Percentiles rank a stretch among this genome's conserved stretches.
Conservation (phyloP, 2,113 vertebrate species). For the Brienomyrus longianalis region DNA sequence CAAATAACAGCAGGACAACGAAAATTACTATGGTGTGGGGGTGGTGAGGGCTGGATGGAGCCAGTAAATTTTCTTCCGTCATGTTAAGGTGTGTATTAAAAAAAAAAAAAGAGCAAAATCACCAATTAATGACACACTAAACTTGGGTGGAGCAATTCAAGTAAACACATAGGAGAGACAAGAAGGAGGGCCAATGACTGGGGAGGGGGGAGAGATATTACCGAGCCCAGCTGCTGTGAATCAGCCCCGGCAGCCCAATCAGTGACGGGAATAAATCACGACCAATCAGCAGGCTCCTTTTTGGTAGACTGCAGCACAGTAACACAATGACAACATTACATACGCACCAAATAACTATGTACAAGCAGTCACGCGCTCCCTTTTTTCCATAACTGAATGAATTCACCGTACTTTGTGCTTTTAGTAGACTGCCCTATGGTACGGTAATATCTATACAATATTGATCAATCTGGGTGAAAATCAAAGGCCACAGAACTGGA, state of each 20-base stretch:
- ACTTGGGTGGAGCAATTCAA: background rate
- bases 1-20: slow-evolving; percentile 1
- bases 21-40: background rate
- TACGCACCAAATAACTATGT: slow-evolving; percentile 1
- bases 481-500: slow-evolving; percentile 8
- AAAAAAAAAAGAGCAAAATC: background rate
- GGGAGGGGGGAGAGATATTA: background rate
- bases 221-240: background rate
- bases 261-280: background rate
- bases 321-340: slow-evolving; percentile 2
- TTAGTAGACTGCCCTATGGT: background rate
- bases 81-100: background rate
- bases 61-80: too few species aligned
- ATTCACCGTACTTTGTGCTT: slow-evolving; percentile 5
- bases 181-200: background rate
- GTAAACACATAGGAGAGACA: background rate
- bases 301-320: slow-evolving; percentile 2
- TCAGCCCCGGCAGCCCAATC: background rate
- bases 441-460: background rate
- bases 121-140: background rate
- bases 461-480: background rate
- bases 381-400: background rate
- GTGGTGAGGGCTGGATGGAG: background rate
- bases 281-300: background rate
- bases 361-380: background rate